Conservation (phyloP, 2,797 vertebrate genomes). For the Eulemur rubriventer region DNA sequence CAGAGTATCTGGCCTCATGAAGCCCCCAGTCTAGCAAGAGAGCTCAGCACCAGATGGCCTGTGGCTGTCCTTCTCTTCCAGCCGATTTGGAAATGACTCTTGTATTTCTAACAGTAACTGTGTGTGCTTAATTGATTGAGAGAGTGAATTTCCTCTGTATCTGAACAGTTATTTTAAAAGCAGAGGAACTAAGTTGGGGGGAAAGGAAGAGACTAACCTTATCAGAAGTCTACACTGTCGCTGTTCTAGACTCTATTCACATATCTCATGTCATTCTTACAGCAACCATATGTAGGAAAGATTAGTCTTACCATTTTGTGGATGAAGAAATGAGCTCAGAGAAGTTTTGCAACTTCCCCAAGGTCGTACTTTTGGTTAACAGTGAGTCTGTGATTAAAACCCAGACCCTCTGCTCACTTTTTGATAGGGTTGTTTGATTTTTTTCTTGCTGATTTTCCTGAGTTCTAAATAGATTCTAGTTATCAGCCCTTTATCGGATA, state of each 20-base stretch:
- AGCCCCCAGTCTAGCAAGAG: not conserved
- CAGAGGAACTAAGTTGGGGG: not conserved
- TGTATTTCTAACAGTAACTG: not conserved
- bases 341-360: slow-evolving; percentile 3
- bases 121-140: not conserved
- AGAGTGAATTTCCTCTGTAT: not conserved
- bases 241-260: not conserved
- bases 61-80: not conserved
- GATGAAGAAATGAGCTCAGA: slow-evolving; percentile 4
- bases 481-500: too few species aligned
- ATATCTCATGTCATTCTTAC: not conserved
- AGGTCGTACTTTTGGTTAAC: not conserved
- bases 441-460: too few species aligned
- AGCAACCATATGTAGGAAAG: not conserved
- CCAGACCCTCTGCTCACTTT: not conserved
- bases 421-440: too few species aligned
- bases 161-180: not conserved
- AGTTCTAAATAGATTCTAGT: too few species aligned
- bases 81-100: not conserved
- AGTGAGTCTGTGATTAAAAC: slow-evolving; percentile 14
- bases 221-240: not conserved
- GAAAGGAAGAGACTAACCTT: not conserved
- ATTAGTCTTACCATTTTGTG: not conserved
- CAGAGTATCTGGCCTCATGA: not conserved
- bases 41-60: not conserved